A percentile compares a stretch with the other conserved stretches of the same genome.
Evolutionary conservation across 2,797 vertebrate species (phyloP).

Genomic region (Ctenosaura bakeri): DNA sequence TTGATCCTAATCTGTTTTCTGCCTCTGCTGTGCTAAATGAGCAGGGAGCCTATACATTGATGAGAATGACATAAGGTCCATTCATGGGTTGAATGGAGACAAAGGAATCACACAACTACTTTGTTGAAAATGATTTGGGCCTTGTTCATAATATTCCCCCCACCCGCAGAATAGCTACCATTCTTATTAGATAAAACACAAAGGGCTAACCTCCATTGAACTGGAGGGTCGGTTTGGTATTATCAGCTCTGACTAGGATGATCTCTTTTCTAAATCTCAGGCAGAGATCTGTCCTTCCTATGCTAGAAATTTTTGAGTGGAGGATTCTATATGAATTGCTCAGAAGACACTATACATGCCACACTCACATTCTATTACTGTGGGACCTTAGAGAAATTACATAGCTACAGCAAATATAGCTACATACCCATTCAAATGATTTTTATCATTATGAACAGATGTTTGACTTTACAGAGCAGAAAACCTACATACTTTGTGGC

Average conservation of each 20-base stretch:
- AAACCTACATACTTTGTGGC: conserved; percentile 92
- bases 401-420: neutral
- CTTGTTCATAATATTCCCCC: neutral
- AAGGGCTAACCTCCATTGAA: neutral
- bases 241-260: neutral
- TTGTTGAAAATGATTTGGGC: neutral
- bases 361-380: neutral
- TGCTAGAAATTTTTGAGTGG: neutral
- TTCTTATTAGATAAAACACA: neutral
- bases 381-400: neutral
- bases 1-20: neutral
- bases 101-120: neutral
- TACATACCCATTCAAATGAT: neutral
- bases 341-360: neutral
- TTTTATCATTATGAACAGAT: conserved; percentile 19
- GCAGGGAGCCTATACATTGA: neutral
- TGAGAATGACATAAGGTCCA: neutral
- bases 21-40: neutral
- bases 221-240: neutral
- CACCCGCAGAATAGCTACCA: neutral
- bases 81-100: neutral
- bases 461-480: conserved; percentile 86
- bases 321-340: neutral
- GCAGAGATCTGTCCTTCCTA: neutral
- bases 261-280: neutral